Evolutionary conservation across 1,140 invertebrate species (phyloP), one percentile per base, ranked within the genome.

Genomic region (Probaryconus sp.): DNA sequence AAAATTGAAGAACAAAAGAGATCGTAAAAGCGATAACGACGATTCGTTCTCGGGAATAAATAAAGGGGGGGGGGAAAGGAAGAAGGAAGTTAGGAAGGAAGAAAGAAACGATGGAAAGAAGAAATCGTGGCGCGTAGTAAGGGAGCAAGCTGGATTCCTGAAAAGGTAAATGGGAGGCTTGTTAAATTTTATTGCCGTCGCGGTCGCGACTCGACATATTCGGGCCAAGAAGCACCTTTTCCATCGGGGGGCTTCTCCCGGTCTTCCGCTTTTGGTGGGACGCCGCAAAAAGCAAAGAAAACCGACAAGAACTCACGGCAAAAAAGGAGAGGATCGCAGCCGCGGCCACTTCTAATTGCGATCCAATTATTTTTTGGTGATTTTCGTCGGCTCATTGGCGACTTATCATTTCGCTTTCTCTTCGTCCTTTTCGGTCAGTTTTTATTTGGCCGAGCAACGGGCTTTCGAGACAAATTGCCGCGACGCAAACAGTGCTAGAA

Each of bases 111-210:
- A 30, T 7, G 48, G 56, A 45, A 33, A 33, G 56, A 71, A 73
- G 56, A 64, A 67, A 55, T 58, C 31, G 51, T 50, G 30, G 40
- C 38, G 40, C 18, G 21, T 17, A 37, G 38, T 11, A 13, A 50
- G 16, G 37, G 45, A 74, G 35, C 51, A 43, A 76, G 60, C 69
- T 51, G 60, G 55, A 82, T 80, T 82, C 79, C 76, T 64, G 53
- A 83, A 83, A 82, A 82, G 78, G 78, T 80, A 81, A 82, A 82
- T 78, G 75, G 60, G 47, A 78, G 65, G 42, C 82, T 83, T 83
- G 80, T 84, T 84, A 81, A 84, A 83, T 84, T 83, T 82, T 82
- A 83, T 81, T 82, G 80, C 68, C 64, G 60, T 77, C 72, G 68
- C 51, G 40, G 16, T 28, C 42, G 69, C 64, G 67, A 58, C 56